Evolutionary conservation across 2,797 vertebrate genomes (phyloP).

Genomic region (Pseudochaenichthys georgianus): DNA sequence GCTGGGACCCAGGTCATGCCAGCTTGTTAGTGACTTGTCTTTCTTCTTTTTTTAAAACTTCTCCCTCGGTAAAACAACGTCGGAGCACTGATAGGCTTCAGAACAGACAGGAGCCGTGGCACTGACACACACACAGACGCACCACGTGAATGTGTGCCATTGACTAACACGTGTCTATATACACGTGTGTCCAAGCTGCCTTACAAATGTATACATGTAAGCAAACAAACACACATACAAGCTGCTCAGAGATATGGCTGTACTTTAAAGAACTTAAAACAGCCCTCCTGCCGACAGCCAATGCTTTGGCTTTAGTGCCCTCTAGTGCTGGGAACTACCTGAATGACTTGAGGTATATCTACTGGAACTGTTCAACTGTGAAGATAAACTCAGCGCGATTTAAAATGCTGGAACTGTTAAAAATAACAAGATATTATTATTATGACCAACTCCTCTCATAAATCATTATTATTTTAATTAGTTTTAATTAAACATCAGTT

Average conservation of each 20-base stretch:
- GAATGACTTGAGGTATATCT: constrained; percentile 24
- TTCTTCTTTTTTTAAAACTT: constrained; percentile 34
- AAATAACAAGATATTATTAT: neutral
- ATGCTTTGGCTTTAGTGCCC: constrained; percentile 84
- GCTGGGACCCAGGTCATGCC: constrained; percentile 72
- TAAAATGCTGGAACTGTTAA: constrained; percentile 1
- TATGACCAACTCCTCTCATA: neutral
- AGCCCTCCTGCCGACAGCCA: constrained; percentile 22
- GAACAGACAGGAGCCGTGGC: constrained; percentile 74
- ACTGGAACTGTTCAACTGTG: constrained; percentile 36
- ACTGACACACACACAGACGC: constrained; percentile 55
- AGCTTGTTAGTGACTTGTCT: constrained; percentile 56
- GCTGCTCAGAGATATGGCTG: constrained; percentile 51
- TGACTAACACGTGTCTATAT: constrained; percentile 51
- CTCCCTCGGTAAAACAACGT: constrained; percentile 67
- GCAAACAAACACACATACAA: constrained; percentile 57
- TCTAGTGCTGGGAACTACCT: constrained; percentile 75
- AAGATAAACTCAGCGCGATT: constrained; percentile 25
- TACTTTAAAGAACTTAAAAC: constrained; percentile 51
- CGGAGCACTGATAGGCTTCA: constrained; percentile 75
- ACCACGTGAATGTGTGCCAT: constrained; percentile 55
- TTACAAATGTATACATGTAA: constrained; percentile 67
- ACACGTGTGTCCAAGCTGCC: constrained; percentile 57
- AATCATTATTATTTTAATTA: neutral
- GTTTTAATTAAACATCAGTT: neutral